Evolutionary conservation across 2,888 invertebrate species (phyloP), one percentile per base, ranked within the genome.

Genomic region (Hemistola chrysoprasaria): DNA sequence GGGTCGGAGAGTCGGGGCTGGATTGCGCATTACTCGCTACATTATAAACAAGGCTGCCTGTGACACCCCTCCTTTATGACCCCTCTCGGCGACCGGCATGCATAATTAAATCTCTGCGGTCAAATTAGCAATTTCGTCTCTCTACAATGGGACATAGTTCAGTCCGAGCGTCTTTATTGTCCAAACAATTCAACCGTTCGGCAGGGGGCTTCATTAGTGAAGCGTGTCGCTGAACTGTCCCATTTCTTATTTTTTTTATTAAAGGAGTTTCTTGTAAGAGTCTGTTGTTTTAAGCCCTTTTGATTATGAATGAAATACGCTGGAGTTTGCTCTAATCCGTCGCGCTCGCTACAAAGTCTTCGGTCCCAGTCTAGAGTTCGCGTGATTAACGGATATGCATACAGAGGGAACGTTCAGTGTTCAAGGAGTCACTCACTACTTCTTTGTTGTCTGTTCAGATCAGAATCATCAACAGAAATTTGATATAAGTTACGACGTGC

Each of bases 21-120:
- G 78, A 79, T 79, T 78, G 80, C 78, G 80, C 81, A 78, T 84
- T 81, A 78, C 81, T 79, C 73, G 81, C 75, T 85, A 86, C 81
- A 86, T 86, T 85, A 86, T 85, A 85, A 85, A 86, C 84, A 85
- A 85, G 78, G 70, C 75, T 77, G 83, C 56, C 71, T 64, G 82
- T 80, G 84, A 83, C 83, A 82, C 77, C 76, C 79, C 78, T 75
- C 81, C 72, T 81, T 83, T 81, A 80, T 77, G 77, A 69, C 77
- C 74, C 76, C 73, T 68, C 78, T 71, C 73, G 60, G 65, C 70
- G 72, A 74, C 71, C 74, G 75, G 83, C 77, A 85, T 88, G 84
- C 86, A 87, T 88, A 88, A 88, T 88, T 87, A 86, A 87, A 86
- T 87, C 82, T 82, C 73, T 70, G 82, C 80, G 85, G 85, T 82